Conservation (phyloP, 2,888 invertebrate species). For the Sceliomorpha sp. region DNA sequence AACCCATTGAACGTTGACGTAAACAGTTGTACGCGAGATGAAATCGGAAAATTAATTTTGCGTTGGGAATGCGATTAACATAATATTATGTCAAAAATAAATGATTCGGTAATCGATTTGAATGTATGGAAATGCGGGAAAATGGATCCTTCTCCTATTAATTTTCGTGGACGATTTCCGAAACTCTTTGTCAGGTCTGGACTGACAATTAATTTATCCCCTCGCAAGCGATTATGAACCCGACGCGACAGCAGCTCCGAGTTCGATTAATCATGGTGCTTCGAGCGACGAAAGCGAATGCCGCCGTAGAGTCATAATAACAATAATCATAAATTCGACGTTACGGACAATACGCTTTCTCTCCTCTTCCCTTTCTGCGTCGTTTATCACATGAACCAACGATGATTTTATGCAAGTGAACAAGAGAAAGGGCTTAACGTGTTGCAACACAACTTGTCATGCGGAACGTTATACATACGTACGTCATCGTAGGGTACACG, state of each 20-base stretch:
- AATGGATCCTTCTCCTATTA: too few relatives aligned
- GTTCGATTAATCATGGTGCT: slow-evolving; percentile 18
- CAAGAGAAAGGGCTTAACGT: slow-evolving; percentile 66
- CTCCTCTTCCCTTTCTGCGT: slow-evolving; percentile 41
- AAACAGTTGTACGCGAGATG: too few relatives aligned
- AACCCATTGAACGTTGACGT: too few relatives aligned
- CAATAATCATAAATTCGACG: slow-evolving; percentile 56
- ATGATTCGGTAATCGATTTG: too few relatives aligned
- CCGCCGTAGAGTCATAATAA: slow-evolving; percentile 20
- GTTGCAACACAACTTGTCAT: too few relatives aligned
- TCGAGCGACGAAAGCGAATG: slow-evolving; percentile 23
- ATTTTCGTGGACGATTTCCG: not conserved
- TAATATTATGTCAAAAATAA: too few relatives aligned
- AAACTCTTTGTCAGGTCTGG: slow-evolving; percentile 1
- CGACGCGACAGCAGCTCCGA: slow-evolving; percentile 12
- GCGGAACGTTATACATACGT: too few relatives aligned
- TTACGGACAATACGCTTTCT: slow-evolving; percentile 64
- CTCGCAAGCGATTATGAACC: slow-evolving; percentile 20
- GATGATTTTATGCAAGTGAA: slow-evolving; percentile 77
- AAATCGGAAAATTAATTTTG: too few relatives aligned
- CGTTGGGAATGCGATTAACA: too few relatives aligned
- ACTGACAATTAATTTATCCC: slow-evolving; percentile 18
- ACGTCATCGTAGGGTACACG: too few relatives aligned
- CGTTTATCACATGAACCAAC: slow-evolving; percentile 63
- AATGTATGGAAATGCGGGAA: too few relatives aligned